Percentiles rank a stretch among this genome's conserved stretches.
Evolutionary conservation across 2,113 vertebrate species (phyloP).

Genomic region (Oncorhynchus mykiss): DNA sequence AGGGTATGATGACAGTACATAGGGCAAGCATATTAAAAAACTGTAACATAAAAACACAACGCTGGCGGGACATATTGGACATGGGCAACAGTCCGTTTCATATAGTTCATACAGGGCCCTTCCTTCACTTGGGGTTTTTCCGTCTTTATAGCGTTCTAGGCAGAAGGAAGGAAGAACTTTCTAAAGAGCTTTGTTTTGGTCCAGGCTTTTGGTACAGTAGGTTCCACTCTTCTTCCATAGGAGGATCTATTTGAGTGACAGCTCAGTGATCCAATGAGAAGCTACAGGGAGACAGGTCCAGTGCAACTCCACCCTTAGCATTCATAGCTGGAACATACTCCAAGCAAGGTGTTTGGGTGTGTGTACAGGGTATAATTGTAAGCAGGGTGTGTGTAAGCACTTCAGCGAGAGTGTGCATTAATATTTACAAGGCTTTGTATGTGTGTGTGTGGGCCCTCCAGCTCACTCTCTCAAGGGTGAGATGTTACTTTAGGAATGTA

Average conservation of each 20-base stretch:
- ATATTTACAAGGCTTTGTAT: background rate
- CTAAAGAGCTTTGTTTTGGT: conserved; percentile 13
- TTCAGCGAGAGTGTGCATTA: background rate
- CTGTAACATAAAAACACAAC: background rate
- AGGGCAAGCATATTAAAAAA: background rate
- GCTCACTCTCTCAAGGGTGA: background rate
- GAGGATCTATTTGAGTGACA: background rate
- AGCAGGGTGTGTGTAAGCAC: background rate
- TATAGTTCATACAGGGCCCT: background rate
- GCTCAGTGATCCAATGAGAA: background rate
- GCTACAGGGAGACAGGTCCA: background rate
- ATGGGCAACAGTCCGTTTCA: background rate
- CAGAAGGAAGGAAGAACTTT: background rate
- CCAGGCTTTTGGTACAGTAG: background rate
- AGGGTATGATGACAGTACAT: background rate
- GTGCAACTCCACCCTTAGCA: conserved; percentile 14
- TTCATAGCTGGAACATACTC: background rate
- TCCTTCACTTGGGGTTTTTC: too few relatives aligned
- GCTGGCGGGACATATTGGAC: background rate
- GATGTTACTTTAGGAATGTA: conserved; percentile 15
- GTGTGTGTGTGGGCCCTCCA: background rate
- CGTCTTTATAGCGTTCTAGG: too few relatives aligned
- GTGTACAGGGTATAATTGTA: background rate
- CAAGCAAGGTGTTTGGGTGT: background rate
- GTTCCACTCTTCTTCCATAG: conserved; percentile 2